phyloP scores from a whole-genome alignment of 1,140 invertebrate genomes.

The Limonius californicus region DNA sequence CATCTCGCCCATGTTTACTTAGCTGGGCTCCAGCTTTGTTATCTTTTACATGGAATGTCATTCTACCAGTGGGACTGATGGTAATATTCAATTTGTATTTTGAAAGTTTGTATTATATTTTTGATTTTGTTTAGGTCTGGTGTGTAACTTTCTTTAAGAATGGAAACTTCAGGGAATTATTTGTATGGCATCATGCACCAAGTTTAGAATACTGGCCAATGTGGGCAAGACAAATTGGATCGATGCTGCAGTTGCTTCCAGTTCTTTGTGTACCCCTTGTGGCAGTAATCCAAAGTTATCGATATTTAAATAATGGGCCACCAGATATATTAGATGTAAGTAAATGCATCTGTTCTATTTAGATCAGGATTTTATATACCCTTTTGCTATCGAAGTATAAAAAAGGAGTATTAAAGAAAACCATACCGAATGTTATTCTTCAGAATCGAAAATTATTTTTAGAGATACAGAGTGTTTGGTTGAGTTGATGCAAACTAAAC shows the following conservation, averaged over 20 bases:
- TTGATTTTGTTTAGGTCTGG: slow-evolving; percentile 55
- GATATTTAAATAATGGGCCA: slow-evolving; percentile 77
- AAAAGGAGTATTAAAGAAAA: too few species aligned
- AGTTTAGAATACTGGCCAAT: slow-evolving; percentile 63
- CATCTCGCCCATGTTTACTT: slow-evolving; percentile 52
- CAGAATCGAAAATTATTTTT: too few species aligned
- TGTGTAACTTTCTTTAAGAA: slow-evolving; percentile 74
- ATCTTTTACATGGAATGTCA: slow-evolving; percentile 85
- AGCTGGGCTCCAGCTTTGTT: slow-evolving; percentile 65
- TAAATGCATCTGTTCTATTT: too few species aligned
- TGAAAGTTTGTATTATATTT: background rate
- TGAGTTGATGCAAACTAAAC: too few species aligned
- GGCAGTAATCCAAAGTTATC: slow-evolving; percentile 76
- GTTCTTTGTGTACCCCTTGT: slow-evolving; percentile 72
- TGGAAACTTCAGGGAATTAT: slow-evolving; percentile 68
- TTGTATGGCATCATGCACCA: slow-evolving; percentile 61
- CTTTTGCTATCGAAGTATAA: too few species aligned
- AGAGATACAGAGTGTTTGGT: too few species aligned
- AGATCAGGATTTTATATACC: too few species aligned
- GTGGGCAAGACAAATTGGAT: slow-evolving; percentile 74
- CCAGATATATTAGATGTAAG: slow-evolving; percentile 82
- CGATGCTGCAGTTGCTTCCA: slow-evolving; percentile 71
- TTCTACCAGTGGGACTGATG: slow-evolving; percentile 72
- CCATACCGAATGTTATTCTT: too few species aligned
- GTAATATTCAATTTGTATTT: slow-evolving; percentile 48